These are phyloP conservation scores for Empidonax alnorum DNA, from an alignment of 2,113 vertebrate species.

Conservation along the genomic window DNA sequence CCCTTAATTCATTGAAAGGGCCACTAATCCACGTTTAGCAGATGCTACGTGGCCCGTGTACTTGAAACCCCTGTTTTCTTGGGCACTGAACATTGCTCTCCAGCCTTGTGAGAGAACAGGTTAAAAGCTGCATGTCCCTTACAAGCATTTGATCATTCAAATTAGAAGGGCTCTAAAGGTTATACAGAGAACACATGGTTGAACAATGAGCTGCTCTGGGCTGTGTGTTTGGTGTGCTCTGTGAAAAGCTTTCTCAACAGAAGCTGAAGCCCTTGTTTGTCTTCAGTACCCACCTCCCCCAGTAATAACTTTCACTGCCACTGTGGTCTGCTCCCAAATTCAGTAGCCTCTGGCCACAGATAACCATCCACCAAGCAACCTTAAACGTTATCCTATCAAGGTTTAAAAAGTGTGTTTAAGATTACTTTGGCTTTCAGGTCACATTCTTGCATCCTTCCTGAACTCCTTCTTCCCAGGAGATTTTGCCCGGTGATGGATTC, in stretches of 20 bases:
- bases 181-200: neutral
- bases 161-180: neutral
- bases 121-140: neutral
- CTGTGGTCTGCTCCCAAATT: neutral
- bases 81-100: neutral
- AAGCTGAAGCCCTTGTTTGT: neutral
- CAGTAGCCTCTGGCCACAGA: neutral
- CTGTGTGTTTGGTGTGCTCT: neutral
- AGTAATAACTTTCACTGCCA: neutral
- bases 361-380: neutral
- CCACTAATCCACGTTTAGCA: neutral
- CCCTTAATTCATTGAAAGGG: neutral
- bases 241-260: neutral
- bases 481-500: neutral
- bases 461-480: conserved; percentile 17
- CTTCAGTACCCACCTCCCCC: neutral
- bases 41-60: neutral
- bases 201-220: neutral
- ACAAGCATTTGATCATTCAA: neutral
- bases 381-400: neutral
- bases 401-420: neutral
- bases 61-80: neutral
- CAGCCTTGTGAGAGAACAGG: neutral
- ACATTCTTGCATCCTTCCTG: conserved; percentile 12
- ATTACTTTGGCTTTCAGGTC: conserved; percentile 20